A percentile compares a stretch with the other conserved stretches of the same genome.
Evolutionary conservation across 2,113 vertebrate species (phyloP).

Genomic region (Centropristis striata): DNA sequence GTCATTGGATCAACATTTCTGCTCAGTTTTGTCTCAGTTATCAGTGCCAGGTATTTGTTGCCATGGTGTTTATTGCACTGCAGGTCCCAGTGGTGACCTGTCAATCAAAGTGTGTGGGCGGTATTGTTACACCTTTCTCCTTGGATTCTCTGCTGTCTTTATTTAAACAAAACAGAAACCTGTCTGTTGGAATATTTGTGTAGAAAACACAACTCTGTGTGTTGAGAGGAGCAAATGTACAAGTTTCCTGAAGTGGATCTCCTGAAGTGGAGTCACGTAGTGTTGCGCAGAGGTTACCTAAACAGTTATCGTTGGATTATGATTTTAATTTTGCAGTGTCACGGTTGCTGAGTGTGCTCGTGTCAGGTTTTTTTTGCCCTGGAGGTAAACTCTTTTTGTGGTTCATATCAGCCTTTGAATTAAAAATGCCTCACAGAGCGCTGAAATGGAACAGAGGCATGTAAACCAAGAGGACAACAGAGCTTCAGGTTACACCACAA

Average conservation of each 20-base stretch:
- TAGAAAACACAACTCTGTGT: not conserved
- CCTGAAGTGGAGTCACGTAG: not conserved
- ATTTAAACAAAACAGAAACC: not conserved
- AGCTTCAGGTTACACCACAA: conserved; percentile 31
- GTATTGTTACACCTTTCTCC: not conserved
- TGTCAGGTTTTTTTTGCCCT: conserved; percentile 14
- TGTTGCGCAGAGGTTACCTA: not conserved
- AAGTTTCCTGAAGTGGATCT: conserved; percentile 3
- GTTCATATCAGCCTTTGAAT: conserved; percentile 14
- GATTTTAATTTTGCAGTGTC: conserved; percentile 5
- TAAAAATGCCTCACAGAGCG: conserved; percentile 18
- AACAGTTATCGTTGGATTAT: not conserved
- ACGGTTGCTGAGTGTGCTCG: not conserved
- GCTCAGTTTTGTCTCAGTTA: not conserved
- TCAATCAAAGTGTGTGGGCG: conserved; percentile 16
- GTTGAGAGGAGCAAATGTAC: not conserved
- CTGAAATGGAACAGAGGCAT: conserved; percentile 3
- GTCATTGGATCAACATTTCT: not conserved
- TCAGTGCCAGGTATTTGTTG: not conserved
- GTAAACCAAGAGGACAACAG: conserved; percentile 10
- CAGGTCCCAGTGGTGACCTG: not conserved
- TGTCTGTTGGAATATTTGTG: not conserved
- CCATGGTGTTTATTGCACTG: conserved; percentile 3
- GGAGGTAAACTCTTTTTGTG: conserved; percentile 18
- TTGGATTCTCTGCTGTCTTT: conserved; percentile 5